Evolutionary conservation across 2,113 vertebrate species (phyloP).

Genomic region (Echinops telfairi): DNA sequence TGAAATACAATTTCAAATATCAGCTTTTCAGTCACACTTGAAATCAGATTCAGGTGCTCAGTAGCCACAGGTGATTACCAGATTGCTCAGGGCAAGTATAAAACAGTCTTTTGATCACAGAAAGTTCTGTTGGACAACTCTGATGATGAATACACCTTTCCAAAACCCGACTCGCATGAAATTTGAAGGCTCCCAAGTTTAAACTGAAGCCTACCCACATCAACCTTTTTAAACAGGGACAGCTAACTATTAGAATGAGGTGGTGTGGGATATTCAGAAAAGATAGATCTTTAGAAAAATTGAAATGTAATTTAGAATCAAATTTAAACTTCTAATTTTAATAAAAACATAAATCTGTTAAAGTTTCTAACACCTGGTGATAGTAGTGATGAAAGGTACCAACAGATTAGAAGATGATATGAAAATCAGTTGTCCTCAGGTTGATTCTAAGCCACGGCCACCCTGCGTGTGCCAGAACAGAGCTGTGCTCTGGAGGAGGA

Average conservation of each 20-base stretch:
- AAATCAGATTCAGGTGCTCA: no score
- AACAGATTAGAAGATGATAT: not conserved
- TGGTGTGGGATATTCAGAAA: not conserved
- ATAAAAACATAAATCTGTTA: not conserved
- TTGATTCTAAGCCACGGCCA: not conserved
- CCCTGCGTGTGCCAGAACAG: not conserved
- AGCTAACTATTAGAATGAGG: not conserved
- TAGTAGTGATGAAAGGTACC: not conserved
- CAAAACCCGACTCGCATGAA: no score
- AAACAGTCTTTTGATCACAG: not conserved
- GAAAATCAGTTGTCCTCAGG: not conserved
- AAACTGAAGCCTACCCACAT: no score
- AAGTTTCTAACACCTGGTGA: not conserved
- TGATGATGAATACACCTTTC: no score
- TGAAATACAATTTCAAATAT: not conserved
- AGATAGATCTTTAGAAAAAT: not conserved
- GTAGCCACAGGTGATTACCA: not conserved
- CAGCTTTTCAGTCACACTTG: not conserved
- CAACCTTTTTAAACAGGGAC: no score
- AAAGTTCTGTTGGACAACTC: no score
- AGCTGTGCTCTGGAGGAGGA: not conserved
- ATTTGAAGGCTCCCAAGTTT: no score
- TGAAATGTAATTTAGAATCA: not conserved
- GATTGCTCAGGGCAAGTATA: accelerated
- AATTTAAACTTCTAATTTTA: not conserved